Conservation (phyloP, 2,113 vertebrate genomes). For the Melozone crissalis region DNA sequence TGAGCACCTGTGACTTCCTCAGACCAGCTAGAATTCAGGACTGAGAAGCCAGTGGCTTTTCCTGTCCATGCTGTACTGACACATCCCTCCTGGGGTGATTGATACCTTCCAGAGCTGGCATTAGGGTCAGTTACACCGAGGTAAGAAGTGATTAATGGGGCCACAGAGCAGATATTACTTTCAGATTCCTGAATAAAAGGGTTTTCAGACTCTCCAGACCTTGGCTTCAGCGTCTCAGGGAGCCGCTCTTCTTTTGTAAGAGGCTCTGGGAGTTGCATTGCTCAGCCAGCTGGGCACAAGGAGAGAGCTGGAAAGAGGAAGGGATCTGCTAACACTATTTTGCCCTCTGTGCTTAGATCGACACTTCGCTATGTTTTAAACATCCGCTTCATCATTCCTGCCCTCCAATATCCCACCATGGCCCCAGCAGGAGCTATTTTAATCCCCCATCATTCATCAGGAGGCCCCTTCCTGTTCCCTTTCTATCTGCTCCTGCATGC, state of each 20-base stretch:
- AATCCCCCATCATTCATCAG: slow-evolving; percentile 63
- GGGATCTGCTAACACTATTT: slow-evolving; percentile 49
- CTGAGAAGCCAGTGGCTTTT: slow-evolving; percentile 37
- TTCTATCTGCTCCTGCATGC: slow-evolving; percentile 17
- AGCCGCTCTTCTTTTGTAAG: neutral
- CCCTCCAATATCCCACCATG: slow-evolving; percentile 24
- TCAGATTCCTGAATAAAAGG: neutral
- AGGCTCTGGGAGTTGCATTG: neutral
- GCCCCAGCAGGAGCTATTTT: slow-evolving; percentile 66
- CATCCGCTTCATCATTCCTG: slow-evolving; percentile 57
- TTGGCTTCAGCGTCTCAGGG: neutral
- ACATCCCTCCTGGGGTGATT: neutral
- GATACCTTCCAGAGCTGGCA: slow-evolving; percentile 5
- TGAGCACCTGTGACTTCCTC: slow-evolving; percentile 60
- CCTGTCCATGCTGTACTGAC: slow-evolving; percentile 1
- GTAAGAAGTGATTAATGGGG: neutral
- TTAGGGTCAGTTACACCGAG: neutral
- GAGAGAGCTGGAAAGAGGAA: slow-evolving; percentile 46
- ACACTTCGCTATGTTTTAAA: slow-evolving; percentile 60
- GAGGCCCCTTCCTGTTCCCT: slow-evolving; percentile 55
- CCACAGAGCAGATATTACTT: neutral
- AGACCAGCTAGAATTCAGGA: slow-evolving; percentile 26
- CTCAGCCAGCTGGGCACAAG: slow-evolving; percentile 3
- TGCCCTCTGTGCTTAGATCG: slow-evolving; percentile 24
- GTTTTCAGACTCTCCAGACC: neutral